phyloP scores from a whole-genome alignment of 2,113 vertebrate genomes.

The Eclectus roratus region DNA sequence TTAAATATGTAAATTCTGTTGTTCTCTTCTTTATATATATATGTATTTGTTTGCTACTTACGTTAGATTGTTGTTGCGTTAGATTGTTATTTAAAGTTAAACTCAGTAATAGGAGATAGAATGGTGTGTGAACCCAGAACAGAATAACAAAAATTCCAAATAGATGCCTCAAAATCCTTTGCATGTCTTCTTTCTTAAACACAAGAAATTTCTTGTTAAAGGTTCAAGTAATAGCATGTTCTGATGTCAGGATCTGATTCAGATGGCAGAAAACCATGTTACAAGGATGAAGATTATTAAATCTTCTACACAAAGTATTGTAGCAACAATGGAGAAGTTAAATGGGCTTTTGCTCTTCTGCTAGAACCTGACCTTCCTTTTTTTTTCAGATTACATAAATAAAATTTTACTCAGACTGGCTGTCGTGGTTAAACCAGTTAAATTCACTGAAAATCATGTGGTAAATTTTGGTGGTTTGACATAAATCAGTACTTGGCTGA shows the following conservation, averaged over 20 bases:
- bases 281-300: neutral
- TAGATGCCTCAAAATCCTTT: neutral
- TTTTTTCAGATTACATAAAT: neutral
- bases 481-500: neutral
- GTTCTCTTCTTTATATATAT: neutral
- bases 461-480: neutral
- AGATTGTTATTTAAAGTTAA: neutral
- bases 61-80: neutral
- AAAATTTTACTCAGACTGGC: neutral
- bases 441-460: neutral
- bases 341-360: neutral
- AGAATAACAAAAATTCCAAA: neutral
- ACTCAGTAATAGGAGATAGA: neutral
- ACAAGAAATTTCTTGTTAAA: neutral
- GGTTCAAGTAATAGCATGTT: neutral
- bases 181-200: neutral
- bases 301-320: neutral
- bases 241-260: neutral
- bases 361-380: neutral
- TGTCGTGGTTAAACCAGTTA: neutral
- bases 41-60: neutral
- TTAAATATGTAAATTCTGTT: neutral
- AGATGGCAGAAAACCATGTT: neutral
- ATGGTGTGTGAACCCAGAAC: neutral
- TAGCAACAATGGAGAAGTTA: neutral